Base-by-base conservation (phyloP, 1,140 invertebrate species). In the Zaprionus ghesquierei region DNA sequence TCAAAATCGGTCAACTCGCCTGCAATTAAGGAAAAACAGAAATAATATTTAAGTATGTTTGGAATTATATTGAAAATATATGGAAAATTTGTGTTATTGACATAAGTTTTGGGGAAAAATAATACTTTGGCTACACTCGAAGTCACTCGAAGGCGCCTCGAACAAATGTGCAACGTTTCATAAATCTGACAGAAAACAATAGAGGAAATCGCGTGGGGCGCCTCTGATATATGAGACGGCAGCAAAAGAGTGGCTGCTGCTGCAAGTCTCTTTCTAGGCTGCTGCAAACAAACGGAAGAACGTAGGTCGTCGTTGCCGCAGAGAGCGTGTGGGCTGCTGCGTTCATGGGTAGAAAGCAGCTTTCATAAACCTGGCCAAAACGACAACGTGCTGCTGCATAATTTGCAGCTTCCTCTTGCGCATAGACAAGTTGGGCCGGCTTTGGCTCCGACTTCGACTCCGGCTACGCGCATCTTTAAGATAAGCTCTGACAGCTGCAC, bases 321-420 rank as follows among this genome's bases (percentile, higher is more conserved):
- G n/a, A 27, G 61, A 76, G 60, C 55, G 78, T 77, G 72, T 81
- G 78, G 35, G 35, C 35, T 15, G 35, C n/a, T 8, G 13, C 33
- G 5, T 41, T 41, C 35, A 15, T 6, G n/a, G 6, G 18, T 20
- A 46, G n/a, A 46, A 22, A 46, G 41, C 10, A 18, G 41, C 41
- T 44, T 44, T 81, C 69, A 77, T 81, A 81, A 81, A 81, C 50
- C 77, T 81, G 73, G 73, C 72, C 69, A 81, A 81, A 81, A 77
- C 56, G 61, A 29, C 49, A 49, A 2, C 15, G 33, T 38, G 35
- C n/a, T 15, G 27, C 18, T 35, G n/a, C 49, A 62, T 64, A 65
- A 81, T 81, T 74, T 75, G 78, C 41, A 27, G 77, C 77, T 79
- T 75, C 77, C 61, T 78, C 25, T 50, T 22, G n/a, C 59, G 33